A percentile compares a stretch with the other conserved stretches of the same genome.
phyloP scores from a whole-genome alignment of 2,888 invertebrate species.

The Cinara cedri region DNA sequence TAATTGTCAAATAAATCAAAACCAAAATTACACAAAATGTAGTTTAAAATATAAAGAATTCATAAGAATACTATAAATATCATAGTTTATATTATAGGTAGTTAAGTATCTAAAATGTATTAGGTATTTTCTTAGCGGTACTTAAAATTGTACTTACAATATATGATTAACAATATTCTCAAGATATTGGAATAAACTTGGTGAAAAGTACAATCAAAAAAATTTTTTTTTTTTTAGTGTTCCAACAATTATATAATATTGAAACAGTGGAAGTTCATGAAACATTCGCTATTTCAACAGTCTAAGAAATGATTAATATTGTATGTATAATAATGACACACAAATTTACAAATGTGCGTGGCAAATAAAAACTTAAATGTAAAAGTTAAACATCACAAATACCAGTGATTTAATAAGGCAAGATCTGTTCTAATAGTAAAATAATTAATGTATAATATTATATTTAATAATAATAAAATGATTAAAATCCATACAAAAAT shows the following conservation, averaged over 20 bases:
- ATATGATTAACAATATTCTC: slow-evolving; percentile 31
- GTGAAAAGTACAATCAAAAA: no score
- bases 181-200: neutral
- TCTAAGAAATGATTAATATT: neutral
- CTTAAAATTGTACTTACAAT: slow-evolving; percentile 39
- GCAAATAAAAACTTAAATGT: neutral
- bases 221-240: no score
- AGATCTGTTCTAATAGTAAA: slow-evolving; percentile 36
- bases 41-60: slow-evolving; percentile 40
- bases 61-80: slow-evolving; percentile 39
- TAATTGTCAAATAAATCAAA: slow-evolving; percentile 28
- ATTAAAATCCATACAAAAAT: slow-evolving; percentile 47
- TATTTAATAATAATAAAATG: slow-evolving; percentile 8
- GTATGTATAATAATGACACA: neutral
- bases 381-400: neutral
- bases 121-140: slow-evolving; percentile 24
- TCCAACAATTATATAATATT: neutral
- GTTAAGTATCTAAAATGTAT: slow-evolving; percentile 35
- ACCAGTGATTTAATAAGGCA: slow-evolving; percentile 35
- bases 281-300: neutral
- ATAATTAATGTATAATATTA: neutral
- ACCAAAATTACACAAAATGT: slow-evolving; percentile 26
- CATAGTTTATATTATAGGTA: slow-evolving; percentile 35
- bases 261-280: neutral
- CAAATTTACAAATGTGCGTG: neutral